Conservation (phyloP, 2,888 invertebrate species). For the Aphodius sticticus region DNA sequence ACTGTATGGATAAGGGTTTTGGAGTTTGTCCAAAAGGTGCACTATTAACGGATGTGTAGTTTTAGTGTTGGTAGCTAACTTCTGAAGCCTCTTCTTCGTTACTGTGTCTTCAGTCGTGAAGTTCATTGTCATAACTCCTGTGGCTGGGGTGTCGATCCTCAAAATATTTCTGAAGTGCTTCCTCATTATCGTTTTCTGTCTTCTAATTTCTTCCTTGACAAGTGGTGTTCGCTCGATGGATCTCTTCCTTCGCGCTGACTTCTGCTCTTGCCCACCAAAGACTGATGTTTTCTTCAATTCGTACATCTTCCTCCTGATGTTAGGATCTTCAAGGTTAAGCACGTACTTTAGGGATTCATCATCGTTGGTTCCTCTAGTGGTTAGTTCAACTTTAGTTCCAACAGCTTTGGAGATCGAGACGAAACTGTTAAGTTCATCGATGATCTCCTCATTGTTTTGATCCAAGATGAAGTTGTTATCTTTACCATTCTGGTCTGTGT, state of each 20-base stretch:
- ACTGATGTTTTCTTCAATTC: not conserved
- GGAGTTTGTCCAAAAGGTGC: not conserved
- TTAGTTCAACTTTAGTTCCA: not conserved
- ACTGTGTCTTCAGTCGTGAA: conserved; percentile 5
- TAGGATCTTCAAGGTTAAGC: not conserved
- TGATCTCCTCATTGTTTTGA: conserved; percentile 9
- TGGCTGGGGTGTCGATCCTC: not conserved
- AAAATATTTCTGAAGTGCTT: not conserved
- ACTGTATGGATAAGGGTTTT: not conserved
- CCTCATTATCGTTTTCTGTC: not conserved
- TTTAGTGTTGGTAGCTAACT: not conserved
- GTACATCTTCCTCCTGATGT: not conserved
- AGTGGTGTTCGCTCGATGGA: not conserved
- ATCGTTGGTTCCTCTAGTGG: not conserved
- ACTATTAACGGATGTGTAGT: not conserved
- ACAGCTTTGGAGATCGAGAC: not conserved
- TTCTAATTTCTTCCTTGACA: not conserved
- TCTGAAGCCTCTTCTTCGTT: not conserved
- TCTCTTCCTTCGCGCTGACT: not conserved
- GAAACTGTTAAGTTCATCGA: not conserved
- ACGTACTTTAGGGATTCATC: not conserved
- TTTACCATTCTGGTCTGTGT: not conserved
- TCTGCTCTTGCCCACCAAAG: not conserved
- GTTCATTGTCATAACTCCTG: not conserved
- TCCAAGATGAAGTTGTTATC: conserved; percentile 15